phyloP scores from a whole-genome alignment of 2,797 vertebrate genomes.

The Enteromius viviparus region DNA sequence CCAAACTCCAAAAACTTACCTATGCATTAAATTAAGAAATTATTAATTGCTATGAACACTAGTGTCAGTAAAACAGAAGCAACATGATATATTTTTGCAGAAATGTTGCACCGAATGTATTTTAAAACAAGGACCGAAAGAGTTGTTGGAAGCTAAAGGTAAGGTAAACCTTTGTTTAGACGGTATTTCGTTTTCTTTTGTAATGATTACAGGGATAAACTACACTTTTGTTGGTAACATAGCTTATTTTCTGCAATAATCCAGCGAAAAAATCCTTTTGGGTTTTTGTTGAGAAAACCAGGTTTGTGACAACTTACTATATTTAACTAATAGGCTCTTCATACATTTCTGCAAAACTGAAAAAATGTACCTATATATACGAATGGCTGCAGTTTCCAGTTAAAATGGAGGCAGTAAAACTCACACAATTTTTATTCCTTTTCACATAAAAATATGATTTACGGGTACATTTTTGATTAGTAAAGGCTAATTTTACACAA shows the following conservation, averaged over 20 bases:
- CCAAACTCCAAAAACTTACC: background rate
- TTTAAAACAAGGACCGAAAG: background rate
- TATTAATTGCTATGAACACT: background rate
- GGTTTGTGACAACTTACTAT: background rate
- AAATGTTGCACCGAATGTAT: background rate
- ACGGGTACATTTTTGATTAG: too few species aligned
- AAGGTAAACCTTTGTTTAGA: background rate
- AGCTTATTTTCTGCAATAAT: background rate
- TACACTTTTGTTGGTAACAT: background rate
- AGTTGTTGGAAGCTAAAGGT: background rate
- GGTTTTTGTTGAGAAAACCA: background rate
- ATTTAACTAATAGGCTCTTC: background rate
- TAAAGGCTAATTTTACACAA: too few species aligned
- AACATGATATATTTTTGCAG: background rate
- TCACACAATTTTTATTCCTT: too few species aligned
- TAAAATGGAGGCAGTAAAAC: too few species aligned
- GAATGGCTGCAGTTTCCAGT: too few species aligned
- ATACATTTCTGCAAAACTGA: too few species aligned
- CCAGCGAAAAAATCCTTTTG: background rate
- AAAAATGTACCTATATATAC: too few species aligned
- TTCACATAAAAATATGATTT: too few species aligned
- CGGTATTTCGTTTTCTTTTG: background rate
- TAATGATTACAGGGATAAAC: background rate
- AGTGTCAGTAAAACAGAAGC: background rate
- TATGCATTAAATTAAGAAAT: background rate